phyloP scores from a whole-genome alignment of 2,113 vertebrate species.

The Lynx canadensis region DNA sequence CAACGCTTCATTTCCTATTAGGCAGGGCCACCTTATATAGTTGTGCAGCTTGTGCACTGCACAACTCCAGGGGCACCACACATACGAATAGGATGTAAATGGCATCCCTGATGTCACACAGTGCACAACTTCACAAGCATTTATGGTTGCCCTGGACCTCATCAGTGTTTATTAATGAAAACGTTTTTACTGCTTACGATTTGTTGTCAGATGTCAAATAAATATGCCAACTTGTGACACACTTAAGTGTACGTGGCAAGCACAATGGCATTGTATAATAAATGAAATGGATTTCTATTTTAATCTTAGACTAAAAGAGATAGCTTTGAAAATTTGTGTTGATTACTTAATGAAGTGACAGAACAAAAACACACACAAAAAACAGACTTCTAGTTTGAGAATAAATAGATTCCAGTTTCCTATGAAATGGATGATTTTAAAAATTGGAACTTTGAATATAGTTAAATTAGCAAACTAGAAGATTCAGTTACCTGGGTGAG shows the following conservation, averaged over 20 bases:
- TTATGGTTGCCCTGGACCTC: constrained; percentile 11
- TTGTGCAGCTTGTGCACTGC: background rate
- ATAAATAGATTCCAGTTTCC: constrained; percentile 11
- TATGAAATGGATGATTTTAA: background rate
- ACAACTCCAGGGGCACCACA: background rate
- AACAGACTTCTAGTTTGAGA: background rate
- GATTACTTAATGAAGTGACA: constrained; percentile 45
- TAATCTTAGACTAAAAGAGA: constrained; percentile 51
- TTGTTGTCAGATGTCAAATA: constrained; percentile 51
- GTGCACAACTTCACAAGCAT: background rate
- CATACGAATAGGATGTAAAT: background rate
- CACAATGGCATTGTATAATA: constrained; percentile 33
- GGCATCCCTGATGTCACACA: background rate
- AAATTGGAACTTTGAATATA: constrained; percentile 49
- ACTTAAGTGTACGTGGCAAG: constrained; percentile 6
- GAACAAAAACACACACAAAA: constrained; percentile 15
- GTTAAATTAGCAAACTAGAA: constrained; percentile 26
- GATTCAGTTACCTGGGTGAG: background rate
- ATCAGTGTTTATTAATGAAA: constrained; percentile 31
- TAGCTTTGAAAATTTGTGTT: constrained; percentile 51
- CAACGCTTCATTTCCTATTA: background rate
- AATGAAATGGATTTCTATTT: constrained; percentile 62
- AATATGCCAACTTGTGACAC: constrained; percentile 29
- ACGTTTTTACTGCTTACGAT: constrained; percentile 28
- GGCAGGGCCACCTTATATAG: background rate